Base-by-base conservation (phyloP, 2,797 vertebrate species). In the Sebastes alutus region DNA sequence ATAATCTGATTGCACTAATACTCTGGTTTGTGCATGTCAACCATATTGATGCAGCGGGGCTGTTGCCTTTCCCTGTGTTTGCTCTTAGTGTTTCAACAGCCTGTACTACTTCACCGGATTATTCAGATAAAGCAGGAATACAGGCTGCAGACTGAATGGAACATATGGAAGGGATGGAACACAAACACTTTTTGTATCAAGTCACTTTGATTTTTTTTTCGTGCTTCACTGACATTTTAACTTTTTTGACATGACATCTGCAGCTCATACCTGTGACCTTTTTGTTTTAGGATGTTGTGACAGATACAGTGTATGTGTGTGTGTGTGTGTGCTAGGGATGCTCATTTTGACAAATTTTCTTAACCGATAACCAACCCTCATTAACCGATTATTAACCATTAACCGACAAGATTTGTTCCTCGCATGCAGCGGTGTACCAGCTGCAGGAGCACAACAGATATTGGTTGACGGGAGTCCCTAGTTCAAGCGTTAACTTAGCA, bases 1-100 rank as follows among this genome's bases (percentile, higher is more conserved):
- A 72, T 89, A 86, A 92, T 88, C 89, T 71, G 79, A 88, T 82
- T 86, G 42, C 86, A 76, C 72, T 82, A 83, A 78, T 84, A n/a
- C 82, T 71, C 32, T 63, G 23, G 30, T 78, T 52, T 88, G 80
- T 77, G 87, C 76, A 62, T 67, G 79, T 78, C 49, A 55, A 42
- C 62, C 78, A 71, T 68, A 70, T 62, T 59, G 73, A 55, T 59
- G 80, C 14, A 13, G 80, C 14, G 8, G 35, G 42, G 75, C 72
- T 80, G 52, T 73, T 68, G 64, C 61, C 42, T 20, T 69, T 38
- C 79, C 25, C 62, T 20, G 20, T 69, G 54, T 80, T 71, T 69
- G 60, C 29, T 64, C 20, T 67, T 30, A 22, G 55, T 58, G 38
- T 78, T 72, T 78, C 25, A 61, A 20, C 38, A 16, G 66, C 71